Conservation (phyloP, 1,140 invertebrate genomes). For the Neomicropteryx cornuta region DNA sequence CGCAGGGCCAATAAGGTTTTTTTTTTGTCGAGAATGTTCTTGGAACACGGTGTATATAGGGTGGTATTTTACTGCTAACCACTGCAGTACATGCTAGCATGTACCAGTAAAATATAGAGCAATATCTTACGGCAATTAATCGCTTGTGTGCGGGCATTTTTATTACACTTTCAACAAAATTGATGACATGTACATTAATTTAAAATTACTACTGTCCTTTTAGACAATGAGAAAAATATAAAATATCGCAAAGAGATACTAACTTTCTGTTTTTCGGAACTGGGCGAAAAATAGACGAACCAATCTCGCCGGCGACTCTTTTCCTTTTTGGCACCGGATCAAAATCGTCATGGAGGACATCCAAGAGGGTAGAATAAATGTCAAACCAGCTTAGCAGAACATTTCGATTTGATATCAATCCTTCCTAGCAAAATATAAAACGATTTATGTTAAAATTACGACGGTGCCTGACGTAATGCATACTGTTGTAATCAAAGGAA, state of each 20-base stretch:
- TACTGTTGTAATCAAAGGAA: neutral
- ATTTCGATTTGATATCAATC: conserved; percentile 8
- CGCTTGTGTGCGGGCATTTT: neutral
- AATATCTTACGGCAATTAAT: conserved; percentile 8
- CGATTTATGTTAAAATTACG: neutral
- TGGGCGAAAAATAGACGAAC: conserved; percentile 12
- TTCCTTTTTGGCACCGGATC: conserved; percentile 7
- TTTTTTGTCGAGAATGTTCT: too few relatives aligned
- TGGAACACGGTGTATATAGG: too few relatives aligned
- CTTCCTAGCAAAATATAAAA: conserved; percentile 7
- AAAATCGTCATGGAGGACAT: conserved; percentile 24
- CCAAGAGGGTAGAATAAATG: conserved; percentile 53
- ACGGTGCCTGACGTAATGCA: neutral
- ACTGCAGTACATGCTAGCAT: neutral
- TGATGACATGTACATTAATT: neutral
- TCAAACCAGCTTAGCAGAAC: conserved; percentile 67
- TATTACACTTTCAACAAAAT: neutral
- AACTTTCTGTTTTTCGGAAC: conserved; percentile 14
- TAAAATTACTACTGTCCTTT: neutral
- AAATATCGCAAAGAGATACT: conserved; percentile 4
- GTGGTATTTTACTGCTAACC: conserved; percentile 49
- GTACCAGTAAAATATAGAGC: conserved; percentile 7
- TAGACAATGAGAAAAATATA: neutral
- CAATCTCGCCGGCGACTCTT: conserved; percentile 8
- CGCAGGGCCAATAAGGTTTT: too few relatives aligned